Evolutionary conservation across 1,140 invertebrate genomes (phyloP), one percentile per base, ranked within the genome.

Genomic region (Drosophila nannoptera): DNA sequence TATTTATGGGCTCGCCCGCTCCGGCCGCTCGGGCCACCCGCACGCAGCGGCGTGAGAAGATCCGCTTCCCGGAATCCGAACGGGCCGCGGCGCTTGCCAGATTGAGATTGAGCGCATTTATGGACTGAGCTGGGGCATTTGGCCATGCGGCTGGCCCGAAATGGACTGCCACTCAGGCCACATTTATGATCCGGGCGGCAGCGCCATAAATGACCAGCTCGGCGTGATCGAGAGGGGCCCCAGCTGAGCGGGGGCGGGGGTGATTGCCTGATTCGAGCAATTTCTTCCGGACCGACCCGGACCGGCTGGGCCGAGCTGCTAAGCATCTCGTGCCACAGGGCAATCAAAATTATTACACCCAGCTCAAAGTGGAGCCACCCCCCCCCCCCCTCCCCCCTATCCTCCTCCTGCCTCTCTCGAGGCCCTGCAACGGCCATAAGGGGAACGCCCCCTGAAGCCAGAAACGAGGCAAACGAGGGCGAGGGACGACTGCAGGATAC

Each of bases 301-400:
- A 12, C 58, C 1, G 12, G 16, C 9, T 11, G n/a, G 53, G 12
- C 35, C 22, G 22, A 56, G 32, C 66, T 61, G 70, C 60, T 69
- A 69, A 73, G 78, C 78, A 78, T 84, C 74, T 86, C 81, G 81
- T 86, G 81, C 74, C 81, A 83, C 67, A 71, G 86, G 77, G 81
- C 77, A 86, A 84, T 84, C 77, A 84, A 81, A 84, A 84, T 77
- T 72, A 84, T 84, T 81, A 75, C 81, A 84, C 77, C 61, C 69
- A 48, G 62, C 54, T 56, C 22, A 6, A 56, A 59, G 52, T 48
- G 46, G 55, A 58, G 5, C 11, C 16, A 6, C 53, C 22, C 4
- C 53, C 31, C 12, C 12, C 48, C 16, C 29, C 55, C 33, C 55
- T 45, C 22, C 3, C 22, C 22, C 22, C 22, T 22, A 1, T 22